Evolutionary conservation across 2,888 invertebrate genomes (phyloP).

Genomic region (Myopa testacea): DNA sequence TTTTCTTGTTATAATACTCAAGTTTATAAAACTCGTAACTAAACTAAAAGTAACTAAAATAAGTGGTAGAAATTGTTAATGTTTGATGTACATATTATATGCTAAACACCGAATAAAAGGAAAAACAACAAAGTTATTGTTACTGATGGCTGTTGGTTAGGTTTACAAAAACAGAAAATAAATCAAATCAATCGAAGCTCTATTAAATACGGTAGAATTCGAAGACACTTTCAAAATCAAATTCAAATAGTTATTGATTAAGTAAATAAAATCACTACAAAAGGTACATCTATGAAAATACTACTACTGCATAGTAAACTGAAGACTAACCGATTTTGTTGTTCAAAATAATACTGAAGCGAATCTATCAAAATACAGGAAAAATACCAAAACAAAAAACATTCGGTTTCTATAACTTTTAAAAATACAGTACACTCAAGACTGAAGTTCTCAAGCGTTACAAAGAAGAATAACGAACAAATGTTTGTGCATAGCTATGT

Average conservation of each 20-base stretch:
- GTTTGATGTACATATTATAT: constrained; percentile 25
- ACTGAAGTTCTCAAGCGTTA: not conserved
- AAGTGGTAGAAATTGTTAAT: constrained; percentile 27
- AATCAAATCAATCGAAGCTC: not conserved
- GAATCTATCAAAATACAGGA: not conserved
- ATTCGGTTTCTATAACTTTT: not conserved
- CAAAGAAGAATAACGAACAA: no score
- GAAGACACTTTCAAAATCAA: no score
- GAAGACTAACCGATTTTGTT: not conserved
- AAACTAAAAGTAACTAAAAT: not conserved
- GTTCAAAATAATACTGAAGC: not conserved
- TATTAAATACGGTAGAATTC: not conserved
- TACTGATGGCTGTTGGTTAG: constrained; percentile 36
- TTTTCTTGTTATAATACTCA: constrained; percentile 11
- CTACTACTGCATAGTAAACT: not conserved
- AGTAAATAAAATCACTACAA: not conserved
- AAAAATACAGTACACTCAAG: not conserved
- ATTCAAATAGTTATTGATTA: not conserved
- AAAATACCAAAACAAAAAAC: not conserved
- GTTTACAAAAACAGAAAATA: not conserved
- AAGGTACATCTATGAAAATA: constrained; percentile 6
- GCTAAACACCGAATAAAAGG: not conserved
- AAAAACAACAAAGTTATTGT: constrained; percentile 3
- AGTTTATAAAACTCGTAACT: not conserved
- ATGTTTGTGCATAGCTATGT: no score